These are phyloP conservation scores for Enteromius fasciolatus DNA, from an alignment of 2,797 vertebrate genomes.

Conservation along the genomic window DNA sequence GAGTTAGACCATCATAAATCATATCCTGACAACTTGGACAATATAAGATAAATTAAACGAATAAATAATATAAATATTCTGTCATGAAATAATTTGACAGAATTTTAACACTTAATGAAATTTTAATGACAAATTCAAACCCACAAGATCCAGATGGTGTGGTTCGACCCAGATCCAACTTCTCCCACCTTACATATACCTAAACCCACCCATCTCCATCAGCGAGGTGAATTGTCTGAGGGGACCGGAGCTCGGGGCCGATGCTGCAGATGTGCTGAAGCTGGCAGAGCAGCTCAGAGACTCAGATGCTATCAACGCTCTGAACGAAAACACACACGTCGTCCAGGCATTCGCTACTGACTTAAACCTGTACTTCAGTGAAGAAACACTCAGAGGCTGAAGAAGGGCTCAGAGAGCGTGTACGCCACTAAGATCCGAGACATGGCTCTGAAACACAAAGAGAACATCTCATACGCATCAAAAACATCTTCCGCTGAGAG, in stretches of 20 bases:
- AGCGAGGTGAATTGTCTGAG: slow-evolving; percentile 50
- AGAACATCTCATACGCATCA: slow-evolving; percentile 7
- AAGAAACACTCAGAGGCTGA: slow-evolving; percentile 49
- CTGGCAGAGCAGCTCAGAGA: slow-evolving; percentile 1
- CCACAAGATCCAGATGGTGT: too few relatives aligned
- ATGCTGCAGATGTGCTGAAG: not conserved
- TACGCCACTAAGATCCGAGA: slow-evolving; percentile 49
- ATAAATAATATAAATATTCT: too few relatives aligned
- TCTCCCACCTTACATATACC: too few relatives aligned
- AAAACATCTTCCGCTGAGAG: slow-evolving; percentile 25
- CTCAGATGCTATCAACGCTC: not conserved
- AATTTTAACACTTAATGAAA: too few relatives aligned
- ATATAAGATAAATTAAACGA: too few relatives aligned
- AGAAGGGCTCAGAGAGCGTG: slow-evolving; percentile 51
- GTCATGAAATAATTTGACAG: too few relatives aligned
- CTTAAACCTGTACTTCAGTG: slow-evolving; percentile 56
- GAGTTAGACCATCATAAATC: too few relatives aligned
- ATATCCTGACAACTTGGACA: too few relatives aligned
- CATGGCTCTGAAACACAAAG: slow-evolving; percentile 32
- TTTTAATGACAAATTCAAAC: too few relatives aligned
- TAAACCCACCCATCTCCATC: not conserved
- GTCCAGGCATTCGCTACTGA: slow-evolving; percentile 52
- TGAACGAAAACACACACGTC: not conserved
- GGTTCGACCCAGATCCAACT: too few relatives aligned
- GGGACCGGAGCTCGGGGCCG: not conserved